Conservation (phyloP, 2,113 vertebrate species). For the Geococcyx californianus region DNA sequence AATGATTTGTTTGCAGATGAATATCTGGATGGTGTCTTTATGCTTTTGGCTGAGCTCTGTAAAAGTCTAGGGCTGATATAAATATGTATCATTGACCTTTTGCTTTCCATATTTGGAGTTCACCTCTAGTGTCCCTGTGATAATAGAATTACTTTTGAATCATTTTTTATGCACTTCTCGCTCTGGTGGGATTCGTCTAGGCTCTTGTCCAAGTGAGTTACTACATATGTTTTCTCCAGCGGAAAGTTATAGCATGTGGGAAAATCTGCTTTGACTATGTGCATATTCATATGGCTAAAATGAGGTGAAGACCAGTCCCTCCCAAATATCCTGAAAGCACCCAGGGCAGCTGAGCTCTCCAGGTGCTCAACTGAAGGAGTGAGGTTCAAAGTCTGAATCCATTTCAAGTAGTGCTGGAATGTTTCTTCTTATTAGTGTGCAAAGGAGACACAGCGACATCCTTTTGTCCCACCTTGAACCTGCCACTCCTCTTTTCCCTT, state of each 20-base stretch:
- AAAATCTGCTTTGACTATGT: background rate
- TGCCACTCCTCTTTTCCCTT: background rate
- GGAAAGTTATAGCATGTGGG: rapidly evolving
- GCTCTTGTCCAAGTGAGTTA: background rate
- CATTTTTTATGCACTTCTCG: background rate
- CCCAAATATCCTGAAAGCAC: background rate
- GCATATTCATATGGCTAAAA: background rate
- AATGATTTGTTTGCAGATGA: background rate
- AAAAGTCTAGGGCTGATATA: background rate
- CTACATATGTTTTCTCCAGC: background rate
- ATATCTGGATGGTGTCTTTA: background rate
- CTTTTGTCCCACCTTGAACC: background rate
- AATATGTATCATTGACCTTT: background rate
- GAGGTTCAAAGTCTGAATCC: background rate
- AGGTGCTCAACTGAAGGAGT: rapidly evolving
- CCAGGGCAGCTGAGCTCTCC: background rate
- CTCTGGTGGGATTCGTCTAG: background rate
- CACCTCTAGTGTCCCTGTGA: background rate
- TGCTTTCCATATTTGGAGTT: background rate
- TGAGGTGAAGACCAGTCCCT: background rate
- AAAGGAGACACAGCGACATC: background rate
- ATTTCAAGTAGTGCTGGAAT: background rate
- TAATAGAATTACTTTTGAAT: background rate
- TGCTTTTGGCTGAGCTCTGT: background rate
- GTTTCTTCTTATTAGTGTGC: background rate